phyloP scores from a whole-genome alignment of 2,888 invertebrate species.

The Lycophotia porphyrea region DNA sequence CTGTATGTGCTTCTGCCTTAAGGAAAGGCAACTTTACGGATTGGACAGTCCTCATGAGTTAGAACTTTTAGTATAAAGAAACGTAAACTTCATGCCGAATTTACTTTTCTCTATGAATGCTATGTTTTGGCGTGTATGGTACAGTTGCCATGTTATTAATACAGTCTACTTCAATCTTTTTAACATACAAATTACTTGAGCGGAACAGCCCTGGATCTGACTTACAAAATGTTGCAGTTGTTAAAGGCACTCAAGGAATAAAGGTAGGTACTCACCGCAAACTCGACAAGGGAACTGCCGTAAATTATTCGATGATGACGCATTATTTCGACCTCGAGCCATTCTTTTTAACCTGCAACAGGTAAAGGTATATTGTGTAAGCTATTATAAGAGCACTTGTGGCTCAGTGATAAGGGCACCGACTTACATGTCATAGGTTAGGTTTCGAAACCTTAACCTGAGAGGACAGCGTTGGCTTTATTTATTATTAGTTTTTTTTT shows the following conservation, averaged over 20 bases:
- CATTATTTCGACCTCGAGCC: constrained; percentile 78
- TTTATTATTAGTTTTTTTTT: too few species aligned
- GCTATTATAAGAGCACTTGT: neutral
- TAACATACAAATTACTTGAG: neutral
- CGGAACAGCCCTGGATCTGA: neutral
- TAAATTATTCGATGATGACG: constrained; percentile 74
- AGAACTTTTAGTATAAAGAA: neutral
- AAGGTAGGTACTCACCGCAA: constrained; percentile 89
- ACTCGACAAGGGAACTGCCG: constrained; percentile 95
- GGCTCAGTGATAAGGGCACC: neutral
- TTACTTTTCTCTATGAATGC: neutral
- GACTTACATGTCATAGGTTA: neutral
- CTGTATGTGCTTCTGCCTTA: neutral
- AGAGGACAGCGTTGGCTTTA: too few species aligned
- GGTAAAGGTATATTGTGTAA: constrained; percentile 21
- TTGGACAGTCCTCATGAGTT: neutral
- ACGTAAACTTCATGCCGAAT: neutral
- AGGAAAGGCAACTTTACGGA: neutral
- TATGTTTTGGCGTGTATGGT: neutral
- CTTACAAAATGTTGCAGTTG: neutral
- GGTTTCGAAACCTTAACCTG: too few species aligned
- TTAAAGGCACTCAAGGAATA: neutral
- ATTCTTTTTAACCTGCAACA: constrained; percentile 82
- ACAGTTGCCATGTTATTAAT: neutral
- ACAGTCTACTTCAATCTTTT: neutral